Base-by-base conservation (phyloP, 37 sponge, comb jelly and placozoan species). In the Spongia lamella region DNA sequence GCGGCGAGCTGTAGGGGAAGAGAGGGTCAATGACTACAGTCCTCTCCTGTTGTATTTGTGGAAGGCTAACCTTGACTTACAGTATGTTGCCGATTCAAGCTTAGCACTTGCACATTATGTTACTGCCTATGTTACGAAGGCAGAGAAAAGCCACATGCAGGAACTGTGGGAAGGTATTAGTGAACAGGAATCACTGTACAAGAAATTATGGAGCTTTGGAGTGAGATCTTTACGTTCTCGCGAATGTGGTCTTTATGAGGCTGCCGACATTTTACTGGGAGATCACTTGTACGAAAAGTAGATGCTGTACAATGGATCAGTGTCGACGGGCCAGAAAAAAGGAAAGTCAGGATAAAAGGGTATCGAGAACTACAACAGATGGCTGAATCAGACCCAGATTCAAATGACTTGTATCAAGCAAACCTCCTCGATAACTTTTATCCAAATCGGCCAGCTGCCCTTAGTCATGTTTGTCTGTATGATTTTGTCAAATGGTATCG, bases 41-140 rank as follows among this genome's bases (percentile, higher is more conserved):
- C 86, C 86, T 15, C 54, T 73, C 19, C 32, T 86, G 60, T 69
- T 79, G 17, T 19, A 67, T 34, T 22, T 79, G 37, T 86, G 86
- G 87, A 80, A 75, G 63, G 82, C 81, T 17, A 86, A 86, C 63
- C 59, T 74, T 14, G 82, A 80, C 55, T 22, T 86, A 5, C 87
- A 74, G 53, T 86, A 56, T 40, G 69, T 72, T 19, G 74, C 75
- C n/a, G 83, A 82, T 29, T 61, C 63, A 4, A 62, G 66, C 21
- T 57, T 71, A 1, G 66, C 83, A 11, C 56, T 82, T 32, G 83
- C 83, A 14, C 83, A 64, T n/a, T 82, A 82, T 26, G 83, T 82
- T 0, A 82, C 56, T 29, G 67, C 67, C 16, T 82, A 82, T 40
- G 74, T 82, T 15, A 72, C 83, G 17, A 82, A 82, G 34, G 74